Conservation (phyloP, 2,888 invertebrate genomes). For the Oxystoma pomonae region DNA sequence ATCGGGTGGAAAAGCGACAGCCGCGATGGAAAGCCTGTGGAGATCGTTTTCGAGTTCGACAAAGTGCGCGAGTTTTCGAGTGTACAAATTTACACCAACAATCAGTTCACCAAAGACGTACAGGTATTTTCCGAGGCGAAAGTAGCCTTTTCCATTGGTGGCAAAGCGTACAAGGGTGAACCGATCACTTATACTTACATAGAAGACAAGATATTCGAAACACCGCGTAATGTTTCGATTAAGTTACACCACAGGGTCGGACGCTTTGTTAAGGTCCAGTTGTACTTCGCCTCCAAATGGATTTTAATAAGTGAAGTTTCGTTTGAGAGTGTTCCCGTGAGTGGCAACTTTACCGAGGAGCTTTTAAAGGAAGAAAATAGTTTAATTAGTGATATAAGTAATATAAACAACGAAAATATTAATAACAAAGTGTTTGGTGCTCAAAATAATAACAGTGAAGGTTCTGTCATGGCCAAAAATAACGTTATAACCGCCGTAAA, state of each 20-base stretch:
- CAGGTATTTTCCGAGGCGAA: conserved; percentile 79
- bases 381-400: conserved; percentile 6
- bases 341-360: conserved; percentile 44
- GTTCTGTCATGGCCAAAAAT: conserved; percentile 28
- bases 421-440: conserved; percentile 31
- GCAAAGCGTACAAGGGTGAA: conserved; percentile 66
- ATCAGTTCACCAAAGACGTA: conserved; percentile 80
- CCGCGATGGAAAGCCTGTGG: conserved; percentile 57
- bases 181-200: conserved; percentile 69
- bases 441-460: conserved; percentile 22
- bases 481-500: conserved; percentile 43
- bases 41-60: conserved; percentile 79
- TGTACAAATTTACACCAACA: conserved; percentile 78
- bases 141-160: conserved; percentile 78
- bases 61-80: conserved; percentile 80
- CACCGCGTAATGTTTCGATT: conserved; percentile 76
- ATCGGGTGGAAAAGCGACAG: conserved; percentile 87
- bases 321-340: conserved; percentile 63
- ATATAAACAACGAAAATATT: neutral
- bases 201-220: conserved; percentile 75
- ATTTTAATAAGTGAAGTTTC: conserved; percentile 86
- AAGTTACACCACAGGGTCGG: conserved; percentile 79
- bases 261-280: conserved; percentile 70
- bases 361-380: conserved; percentile 33
- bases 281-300: conserved; percentile 79